Conservation (phyloP, 2,113 vertebrate species). For the Seriola dumerili region DNA sequence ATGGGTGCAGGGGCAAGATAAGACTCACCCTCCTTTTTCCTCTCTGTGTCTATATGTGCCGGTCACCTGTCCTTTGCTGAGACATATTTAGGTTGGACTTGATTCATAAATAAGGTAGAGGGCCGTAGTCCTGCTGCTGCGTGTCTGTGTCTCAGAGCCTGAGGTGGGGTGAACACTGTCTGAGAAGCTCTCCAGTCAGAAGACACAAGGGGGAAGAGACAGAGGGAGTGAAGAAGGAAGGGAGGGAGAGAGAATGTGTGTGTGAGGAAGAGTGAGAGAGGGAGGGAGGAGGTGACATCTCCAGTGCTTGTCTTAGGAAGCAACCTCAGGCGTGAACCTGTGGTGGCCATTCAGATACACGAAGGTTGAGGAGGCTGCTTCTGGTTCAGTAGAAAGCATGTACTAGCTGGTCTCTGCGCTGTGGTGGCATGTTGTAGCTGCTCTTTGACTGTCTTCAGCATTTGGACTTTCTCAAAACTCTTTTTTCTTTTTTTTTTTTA, state of each 20-base stretch:
- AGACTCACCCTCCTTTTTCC: conserved; percentile 47
- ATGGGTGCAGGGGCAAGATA: conserved; percentile 71
- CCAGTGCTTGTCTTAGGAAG: conserved; percentile 79
- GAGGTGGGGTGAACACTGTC: conserved; percentile 81
- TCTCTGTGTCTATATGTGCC: conserved; percentile 82
- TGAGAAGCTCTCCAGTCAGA: conserved; percentile 75
- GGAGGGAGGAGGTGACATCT: conserved; percentile 82
- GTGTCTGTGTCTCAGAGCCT: conserved; percentile 74
- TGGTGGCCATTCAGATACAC: conserved; percentile 75
- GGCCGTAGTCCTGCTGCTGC: conserved; percentile 78
- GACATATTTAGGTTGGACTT: conserved; percentile 93
- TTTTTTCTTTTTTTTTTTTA: not conserved
- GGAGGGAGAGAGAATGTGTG: not conserved
- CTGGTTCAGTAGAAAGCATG: conserved; percentile 73
- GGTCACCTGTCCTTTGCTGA: conserved; percentile 92
- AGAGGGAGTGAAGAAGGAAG: conserved; percentile 67
- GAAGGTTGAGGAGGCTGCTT: conserved; percentile 68
- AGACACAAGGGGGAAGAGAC: conserved; percentile 81
- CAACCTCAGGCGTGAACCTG: conserved; percentile 82
- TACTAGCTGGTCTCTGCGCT: conserved; percentile 63
- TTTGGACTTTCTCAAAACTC: conserved; percentile 71
- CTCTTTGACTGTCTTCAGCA: conserved; percentile 53
- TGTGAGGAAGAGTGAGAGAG: not conserved
- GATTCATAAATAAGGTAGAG: conserved; percentile 94
- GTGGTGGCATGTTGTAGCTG: conserved; percentile 69